Conservation (phyloP, 2,113 vertebrate genomes). For the Pseudonaja textilis region DNA sequence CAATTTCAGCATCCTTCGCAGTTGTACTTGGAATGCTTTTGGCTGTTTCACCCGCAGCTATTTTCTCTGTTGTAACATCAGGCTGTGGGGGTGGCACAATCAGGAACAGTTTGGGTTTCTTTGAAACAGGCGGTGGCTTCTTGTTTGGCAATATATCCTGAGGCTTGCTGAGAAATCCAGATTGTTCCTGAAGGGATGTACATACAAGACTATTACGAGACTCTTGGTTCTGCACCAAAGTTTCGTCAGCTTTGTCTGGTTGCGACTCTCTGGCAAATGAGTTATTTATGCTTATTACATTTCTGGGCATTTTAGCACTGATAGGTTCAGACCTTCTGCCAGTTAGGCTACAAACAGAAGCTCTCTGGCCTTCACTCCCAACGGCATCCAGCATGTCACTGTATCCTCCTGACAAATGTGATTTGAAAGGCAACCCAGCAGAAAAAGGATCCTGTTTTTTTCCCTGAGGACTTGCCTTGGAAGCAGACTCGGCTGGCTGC, state of each 20-base stretch:
- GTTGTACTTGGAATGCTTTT: conserved; percentile 53
- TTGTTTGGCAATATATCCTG: conserved; percentile 73
- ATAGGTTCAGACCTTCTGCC: conserved; percentile 25
- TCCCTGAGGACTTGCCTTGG: conserved; percentile 68
- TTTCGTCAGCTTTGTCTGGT: conserved; percentile 20
- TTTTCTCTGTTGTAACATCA: conserved; percentile 67
- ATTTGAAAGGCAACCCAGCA: conserved; percentile 61
- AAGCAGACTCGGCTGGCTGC: conserved; percentile 38
- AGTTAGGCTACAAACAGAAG: conserved; percentile 62
- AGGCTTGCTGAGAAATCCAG: conserved; percentile 51
- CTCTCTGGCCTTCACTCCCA: conserved; percentile 65
- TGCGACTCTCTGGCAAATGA: background rate
- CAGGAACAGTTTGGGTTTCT: conserved; percentile 88
- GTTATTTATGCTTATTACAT: conserved; percentile 20
- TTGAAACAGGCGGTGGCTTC: conserved; percentile 85
- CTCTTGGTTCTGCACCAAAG: conserved; percentile 32
- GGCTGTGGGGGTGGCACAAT: conserved; percentile 74
- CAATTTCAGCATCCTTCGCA: conserved; percentile 58
- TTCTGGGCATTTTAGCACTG: conserved; percentile 18
- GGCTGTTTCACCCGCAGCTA: conserved; percentile 58
- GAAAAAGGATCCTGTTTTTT: conserved; percentile 52
- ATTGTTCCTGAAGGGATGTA: conserved; percentile 37
- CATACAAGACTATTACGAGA: conserved; percentile 19
- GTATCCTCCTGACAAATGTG: conserved; percentile 68
- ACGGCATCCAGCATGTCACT: conserved; percentile 64